Base-by-base conservation (phyloP, 1,140 invertebrate genomes). In the Forficula auricularia region DNA sequence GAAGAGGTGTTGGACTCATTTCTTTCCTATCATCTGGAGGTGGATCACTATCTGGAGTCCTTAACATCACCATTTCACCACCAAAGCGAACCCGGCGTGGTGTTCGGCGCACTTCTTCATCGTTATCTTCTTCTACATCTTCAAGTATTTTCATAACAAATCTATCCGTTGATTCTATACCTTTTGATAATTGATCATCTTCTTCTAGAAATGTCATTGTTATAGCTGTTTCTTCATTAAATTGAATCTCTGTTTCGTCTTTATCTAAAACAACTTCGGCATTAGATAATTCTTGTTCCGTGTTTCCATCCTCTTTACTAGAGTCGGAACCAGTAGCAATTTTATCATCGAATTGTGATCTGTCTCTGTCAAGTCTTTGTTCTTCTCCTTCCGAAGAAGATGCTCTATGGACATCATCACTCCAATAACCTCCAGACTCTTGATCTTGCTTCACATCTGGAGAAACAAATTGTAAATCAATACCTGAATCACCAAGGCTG, bases 201-300 rank as follows among this genome's bases (percentile, higher is more conserved):
- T 79, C 77, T 54, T 83, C 80, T 0, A 82, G 57, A 43, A 83
- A 78, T 1, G 79, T 78, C 79, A 83, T 82, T 0, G 77, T 83
- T 8, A 83, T 76, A 0, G 76, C 76, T 0, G 77, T 78, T 40
- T 81, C 76, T 9, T 78, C 70, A 49, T 79, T 71, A 40, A 84
- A 75, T 52, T 81, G 77, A 13, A 83, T 80, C 65, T 82, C 79
- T 0, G 79, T 83, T 61, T 83, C 79, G 64, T 82, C 79, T 0
- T 79, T 83, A 61, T 83, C 79, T 27, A 27, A 27, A 12, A 38
- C 37, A 3, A 38, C 37, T 20, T 38, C 18, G 16, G 34, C 34
- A 13, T 13, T 18, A 20, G 37, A 12, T 12, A 13, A 13, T 19
- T 38, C 37, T 27, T 27, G 22, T 4, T 27, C 22, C 4, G 10